These are phyloP conservation scores for Eristalis arbustorum DNA, from an alignment of 2,888 invertebrate genomes.

Conservation along the genomic window DNA sequence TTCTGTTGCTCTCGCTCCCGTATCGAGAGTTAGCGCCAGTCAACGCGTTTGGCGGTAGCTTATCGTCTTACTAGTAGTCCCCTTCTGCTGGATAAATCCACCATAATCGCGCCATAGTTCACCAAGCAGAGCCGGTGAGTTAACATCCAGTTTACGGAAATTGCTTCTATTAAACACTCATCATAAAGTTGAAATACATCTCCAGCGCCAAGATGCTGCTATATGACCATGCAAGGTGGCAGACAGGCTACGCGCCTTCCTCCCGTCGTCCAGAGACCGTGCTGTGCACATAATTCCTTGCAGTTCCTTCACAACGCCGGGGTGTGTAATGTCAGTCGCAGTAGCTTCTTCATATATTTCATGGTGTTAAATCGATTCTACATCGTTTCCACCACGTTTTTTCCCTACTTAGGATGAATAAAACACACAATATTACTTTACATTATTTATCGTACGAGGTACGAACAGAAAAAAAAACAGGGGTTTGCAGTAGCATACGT, in stretches of 20 bases:
- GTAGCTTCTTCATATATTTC: conserved; percentile 44
- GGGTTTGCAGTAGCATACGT: conserved; percentile 42
- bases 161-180: conserved; percentile 77
- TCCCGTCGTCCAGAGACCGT: conserved; percentile 32
- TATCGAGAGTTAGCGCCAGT: conserved; percentile 21
- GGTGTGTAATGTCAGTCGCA: conserved; percentile 47
- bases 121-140: conserved; percentile 34
- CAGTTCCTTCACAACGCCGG: conserved; percentile 23
- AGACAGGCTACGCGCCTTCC: conserved; percentile 16
- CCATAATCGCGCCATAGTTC: conserved; percentile 55
- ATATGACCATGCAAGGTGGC: background rate
- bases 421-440: conserved; percentile 66
- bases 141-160: conserved; percentile 74
- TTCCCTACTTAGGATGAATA: conserved; percentile 59
- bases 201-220: conserved; percentile 36
- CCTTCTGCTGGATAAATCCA: conserved; percentile 28
- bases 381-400: conserved; percentile 63
- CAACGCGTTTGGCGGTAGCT: conserved; percentile 26
- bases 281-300: conserved; percentile 62
- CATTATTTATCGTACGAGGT: conserved; percentile 61
- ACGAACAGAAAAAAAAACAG: background rate
- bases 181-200: conserved; percentile 73
- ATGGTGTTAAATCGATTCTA: conserved; percentile 69
- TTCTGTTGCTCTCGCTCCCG: conserved; percentile 23
- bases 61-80: conserved; percentile 37